Evolutionary conservation across 2,888 invertebrate species (phyloP), one percentile per base, ranked within the genome.

Genomic region (Arctia plantaginis): DNA sequence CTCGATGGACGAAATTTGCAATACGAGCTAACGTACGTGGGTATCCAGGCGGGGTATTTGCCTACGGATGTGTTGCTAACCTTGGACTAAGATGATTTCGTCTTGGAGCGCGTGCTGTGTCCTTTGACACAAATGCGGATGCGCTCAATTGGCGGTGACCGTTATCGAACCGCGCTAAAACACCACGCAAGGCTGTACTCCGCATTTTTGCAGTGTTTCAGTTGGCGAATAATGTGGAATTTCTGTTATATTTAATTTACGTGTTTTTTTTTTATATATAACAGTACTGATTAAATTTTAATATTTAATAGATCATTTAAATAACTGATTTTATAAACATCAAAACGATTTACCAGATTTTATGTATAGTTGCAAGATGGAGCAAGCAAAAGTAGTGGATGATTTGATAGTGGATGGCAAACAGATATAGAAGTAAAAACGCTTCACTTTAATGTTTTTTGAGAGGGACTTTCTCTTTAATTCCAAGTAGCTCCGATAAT

Each of bases 71-170:
- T 89, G 87, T 87, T 81, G 84, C 85, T 92, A 94, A 94, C 95
- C 95, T 95, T 95, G 94, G 90, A 79, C 85, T 82, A 88, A 91
- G 93, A 94, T 93, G 91, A 93, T 89, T 90, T 87, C 91, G 92
- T 94, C 94, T 95, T 94, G 88, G 86, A 93, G 90, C 93, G 92
- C 92, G 92, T 92, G 94, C 93, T 93, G 90, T 90, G 95, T 94
- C 94, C 93, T 94, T 93, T 94, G 91, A 90, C 90, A 91, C 91
- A 95, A 95, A 94, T 95, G 94, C 95, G 95, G 95, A 95, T 95
- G 94, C 92, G 90, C 82, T 91, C 95, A 95, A 95, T 95, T 95
- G 94, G 85, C 88, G 88, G 85, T 88, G 90, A 90, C 91, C 90
- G 93, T 91, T 93, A 94, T 94, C 93, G 93, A 94, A 94, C 91